phyloP scores from a whole-genome alignment of 2,888 invertebrate genomes.

The Apodemia hepburni region DNA sequence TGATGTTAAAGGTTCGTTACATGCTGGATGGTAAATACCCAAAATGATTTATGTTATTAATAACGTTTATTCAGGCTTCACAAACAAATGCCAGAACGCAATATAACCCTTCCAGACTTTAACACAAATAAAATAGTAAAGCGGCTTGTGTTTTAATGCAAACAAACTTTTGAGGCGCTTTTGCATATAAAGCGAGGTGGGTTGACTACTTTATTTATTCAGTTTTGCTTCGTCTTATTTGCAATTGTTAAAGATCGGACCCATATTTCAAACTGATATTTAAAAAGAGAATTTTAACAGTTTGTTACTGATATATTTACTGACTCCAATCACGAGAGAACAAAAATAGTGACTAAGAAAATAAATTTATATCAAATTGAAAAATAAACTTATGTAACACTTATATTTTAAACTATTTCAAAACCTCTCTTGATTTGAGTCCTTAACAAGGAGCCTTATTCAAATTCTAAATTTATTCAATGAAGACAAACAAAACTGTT shows the following conservation, averaged over 20 bases:
- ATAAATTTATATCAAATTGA: slow-evolving; percentile 4
- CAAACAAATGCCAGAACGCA: slow-evolving; percentile 78
- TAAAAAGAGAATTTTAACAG: slow-evolving; percentile 15
- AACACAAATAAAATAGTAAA: slow-evolving; percentile 79
- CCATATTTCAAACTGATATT: slow-evolving; percentile 18
- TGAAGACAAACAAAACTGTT: slow-evolving; percentile 75
- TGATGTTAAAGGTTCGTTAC: slow-evolving; percentile 34
- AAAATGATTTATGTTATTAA: slow-evolving; percentile 47
- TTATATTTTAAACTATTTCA: slow-evolving; percentile 12
- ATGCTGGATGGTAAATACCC: slow-evolving; percentile 61
- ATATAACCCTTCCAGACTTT: slow-evolving; percentile 77
- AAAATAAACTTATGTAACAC: background rate
- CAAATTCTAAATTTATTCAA: slow-evolving; percentile 47
- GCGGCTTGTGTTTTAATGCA: slow-evolving; percentile 81
- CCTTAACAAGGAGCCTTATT: slow-evolving; percentile 43
- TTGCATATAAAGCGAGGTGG: slow-evolving; percentile 81
- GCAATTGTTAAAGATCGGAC: slow-evolving; percentile 30
- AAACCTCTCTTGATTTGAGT: slow-evolving; percentile 68
- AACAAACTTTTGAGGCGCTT: slow-evolving; percentile 80
- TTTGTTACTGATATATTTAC: slow-evolving; percentile 36
- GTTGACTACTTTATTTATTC: slow-evolving; percentile 76
- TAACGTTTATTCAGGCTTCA: slow-evolving; percentile 49
- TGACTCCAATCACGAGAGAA: slow-evolving; percentile 68
- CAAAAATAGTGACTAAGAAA: slow-evolving; percentile 27
- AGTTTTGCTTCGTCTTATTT: slow-evolving; percentile 76